Evolutionary conservation across 2,888 invertebrate species (phyloP).

Genomic region (Chrysomela aeneicollis): DNA sequence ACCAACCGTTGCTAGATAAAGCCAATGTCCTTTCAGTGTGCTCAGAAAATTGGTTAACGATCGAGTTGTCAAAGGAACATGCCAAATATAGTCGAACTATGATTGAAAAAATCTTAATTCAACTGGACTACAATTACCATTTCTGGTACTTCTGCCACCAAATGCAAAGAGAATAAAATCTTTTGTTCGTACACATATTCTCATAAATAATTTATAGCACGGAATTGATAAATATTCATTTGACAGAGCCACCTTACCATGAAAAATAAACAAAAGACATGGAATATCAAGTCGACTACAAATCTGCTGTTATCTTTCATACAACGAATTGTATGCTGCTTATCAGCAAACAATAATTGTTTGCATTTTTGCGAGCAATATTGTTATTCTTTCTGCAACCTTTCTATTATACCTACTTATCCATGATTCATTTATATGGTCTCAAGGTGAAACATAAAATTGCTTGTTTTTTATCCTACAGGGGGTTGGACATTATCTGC

Average conservation of each 20-base stretch:
- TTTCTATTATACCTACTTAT: background rate
- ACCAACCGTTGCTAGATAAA: slow-evolving; percentile 18
- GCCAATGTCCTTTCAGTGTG: slow-evolving; percentile 28
- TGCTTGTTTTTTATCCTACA: background rate
- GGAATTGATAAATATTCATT: slow-evolving; percentile 21
- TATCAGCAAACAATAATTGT: background rate
- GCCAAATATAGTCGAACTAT: too few relatives aligned
- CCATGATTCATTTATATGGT: background rate
- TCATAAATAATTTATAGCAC: slow-evolving; percentile 15
- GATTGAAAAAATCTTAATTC: too few relatives aligned
- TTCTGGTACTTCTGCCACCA: background rate
- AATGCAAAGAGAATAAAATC: background rate
- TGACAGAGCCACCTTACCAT: slow-evolving; percentile 15
- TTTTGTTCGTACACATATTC: background rate
- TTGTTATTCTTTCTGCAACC: background rate
- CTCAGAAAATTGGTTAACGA: background rate
- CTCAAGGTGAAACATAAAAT: background rate
- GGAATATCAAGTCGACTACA: slow-evolving; percentile 3
- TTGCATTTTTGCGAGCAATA: background rate
- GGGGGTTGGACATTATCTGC: background rate
- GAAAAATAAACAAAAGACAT: background rate
- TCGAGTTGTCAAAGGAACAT: background rate
- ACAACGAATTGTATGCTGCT: background rate
- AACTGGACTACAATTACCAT: too few relatives aligned
- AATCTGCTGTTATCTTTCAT: background rate